Conservation (phyloP, 2,888 invertebrate genomes). For the Sesamia inferens region DNA sequence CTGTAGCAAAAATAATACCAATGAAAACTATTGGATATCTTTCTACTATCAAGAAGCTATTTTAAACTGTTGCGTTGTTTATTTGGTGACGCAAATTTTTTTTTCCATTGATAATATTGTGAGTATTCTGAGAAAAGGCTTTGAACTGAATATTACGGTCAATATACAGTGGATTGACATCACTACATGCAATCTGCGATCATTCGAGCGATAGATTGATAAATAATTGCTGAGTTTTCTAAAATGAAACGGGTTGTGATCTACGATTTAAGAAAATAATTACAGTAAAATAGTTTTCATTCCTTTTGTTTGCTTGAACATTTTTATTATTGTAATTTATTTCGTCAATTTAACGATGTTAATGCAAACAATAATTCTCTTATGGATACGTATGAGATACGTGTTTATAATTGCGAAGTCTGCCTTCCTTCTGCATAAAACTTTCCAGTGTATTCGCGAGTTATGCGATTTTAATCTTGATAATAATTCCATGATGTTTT, state of each 20-base stretch:
- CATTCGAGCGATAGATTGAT: conserved; percentile 66
- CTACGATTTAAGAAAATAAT: conserved; percentile 2
- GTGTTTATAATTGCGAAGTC: conserved; percentile 68
- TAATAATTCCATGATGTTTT: conserved; percentile 50
- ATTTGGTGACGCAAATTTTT: conserved; percentile 34
- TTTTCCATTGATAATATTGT: conserved; percentile 28
- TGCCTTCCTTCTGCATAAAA: conserved; percentile 69
- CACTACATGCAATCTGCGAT: conserved; percentile 70
- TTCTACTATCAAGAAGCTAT: conserved; percentile 7
- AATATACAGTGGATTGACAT: conserved; percentile 70
- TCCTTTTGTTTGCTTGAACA: neutral
- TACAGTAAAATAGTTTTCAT: neutral
- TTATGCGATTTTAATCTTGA: conserved; percentile 65
- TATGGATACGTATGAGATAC: too few relatives aligned
- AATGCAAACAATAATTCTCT: neutral
- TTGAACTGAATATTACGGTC: conserved; percentile 68
- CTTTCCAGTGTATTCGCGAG: conserved; percentile 72
- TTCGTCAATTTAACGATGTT: neutral
- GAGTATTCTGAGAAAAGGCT: conserved; percentile 63
- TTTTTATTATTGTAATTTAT: neutral
- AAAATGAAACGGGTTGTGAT: conserved; percentile 27
- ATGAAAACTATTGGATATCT: conserved; percentile 29
- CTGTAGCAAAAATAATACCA: conserved; percentile 21
- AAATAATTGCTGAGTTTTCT: conserved; percentile 35
- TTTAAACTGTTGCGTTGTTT: conserved; percentile 14